These are phyloP conservation scores for Drosophila merina DNA, from an alignment of 2,888 invertebrate genomes.

Conservation along the genomic window DNA sequence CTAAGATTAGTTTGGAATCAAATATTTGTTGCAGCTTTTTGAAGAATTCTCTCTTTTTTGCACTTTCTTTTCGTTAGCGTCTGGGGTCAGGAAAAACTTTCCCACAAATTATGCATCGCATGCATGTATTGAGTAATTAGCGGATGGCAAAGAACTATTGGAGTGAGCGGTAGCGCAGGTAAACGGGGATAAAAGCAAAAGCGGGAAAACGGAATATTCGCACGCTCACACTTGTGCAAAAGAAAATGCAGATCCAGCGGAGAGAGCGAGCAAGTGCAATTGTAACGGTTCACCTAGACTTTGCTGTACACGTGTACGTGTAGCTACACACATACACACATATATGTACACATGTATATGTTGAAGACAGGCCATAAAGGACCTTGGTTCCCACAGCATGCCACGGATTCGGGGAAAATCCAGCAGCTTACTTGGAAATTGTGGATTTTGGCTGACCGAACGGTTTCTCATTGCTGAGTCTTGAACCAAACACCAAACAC, in stretches of 20 bases:
- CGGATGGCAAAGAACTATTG: conserved; percentile 27
- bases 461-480: conserved; percentile 7
- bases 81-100: conserved; percentile 24
- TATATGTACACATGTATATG: not conserved
- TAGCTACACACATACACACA: not conserved
- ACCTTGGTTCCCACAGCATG: conserved; percentile 16
- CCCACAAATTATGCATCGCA: conserved; percentile 37
- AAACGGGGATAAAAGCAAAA: conserved; percentile 38
- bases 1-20: too few species aligned
- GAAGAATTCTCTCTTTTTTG: not conserved
- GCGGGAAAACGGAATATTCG: conserved; percentile 23
- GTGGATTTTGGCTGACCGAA: conserved; percentile 17
- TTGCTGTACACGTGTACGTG: not conserved
- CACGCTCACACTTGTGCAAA: conserved; percentile 9
- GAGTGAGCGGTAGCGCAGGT: not conserved
- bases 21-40: too few species aligned
- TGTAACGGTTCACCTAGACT: conserved; percentile 1
- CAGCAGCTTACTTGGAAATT: conserved; percentile 3
- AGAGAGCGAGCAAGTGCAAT: not conserved
- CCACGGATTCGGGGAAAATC: conserved; percentile 9
- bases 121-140: conserved; percentile 36
- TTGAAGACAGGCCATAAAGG: not conserved
- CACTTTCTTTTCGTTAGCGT: conserved; percentile 18
- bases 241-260: not conserved
- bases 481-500: conserved; percentile 5